Evolutionary conservation across 2,113 vertebrate species (phyloP).

Genomic region (Tupaia chinensis): DNA sequence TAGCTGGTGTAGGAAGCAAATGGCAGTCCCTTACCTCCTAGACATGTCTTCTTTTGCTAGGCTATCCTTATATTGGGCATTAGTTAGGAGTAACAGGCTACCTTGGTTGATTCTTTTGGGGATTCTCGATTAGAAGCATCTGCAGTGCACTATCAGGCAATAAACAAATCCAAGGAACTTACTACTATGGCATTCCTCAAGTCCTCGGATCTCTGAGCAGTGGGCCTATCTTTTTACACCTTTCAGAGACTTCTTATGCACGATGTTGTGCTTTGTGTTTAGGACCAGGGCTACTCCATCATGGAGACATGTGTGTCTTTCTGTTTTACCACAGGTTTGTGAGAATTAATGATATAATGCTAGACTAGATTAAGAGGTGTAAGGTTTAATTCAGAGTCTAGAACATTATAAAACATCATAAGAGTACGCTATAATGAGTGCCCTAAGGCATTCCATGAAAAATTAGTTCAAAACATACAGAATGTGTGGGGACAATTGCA

Average conservation of each 20-base stretch:
- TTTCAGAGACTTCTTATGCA: not conserved
- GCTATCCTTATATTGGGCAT: not conserved
- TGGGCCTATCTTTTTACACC: rapidly evolving
- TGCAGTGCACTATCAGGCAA: rapidly evolving
- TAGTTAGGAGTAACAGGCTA: not conserved
- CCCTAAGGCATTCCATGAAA: not conserved
- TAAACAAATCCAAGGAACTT: not conserved
- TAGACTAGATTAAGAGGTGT: not conserved
- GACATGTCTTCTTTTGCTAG: not conserved
- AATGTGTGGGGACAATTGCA: not conserved
- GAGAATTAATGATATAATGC: not conserved
- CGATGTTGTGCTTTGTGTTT: not conserved
- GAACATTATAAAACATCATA: not conserved
- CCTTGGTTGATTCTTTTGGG: not conserved
- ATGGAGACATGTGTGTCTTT: not conserved
- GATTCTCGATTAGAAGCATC: not conserved
- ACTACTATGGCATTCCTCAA: not conserved
- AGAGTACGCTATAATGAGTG: rapidly evolving
- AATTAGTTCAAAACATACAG: not conserved
- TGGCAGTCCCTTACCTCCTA: not conserved
- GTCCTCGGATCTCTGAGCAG: no score
- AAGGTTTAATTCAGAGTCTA: not conserved
- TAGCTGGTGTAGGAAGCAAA: not conserved
- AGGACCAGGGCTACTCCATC: no score
- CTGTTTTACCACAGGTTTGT: not conserved